These are phyloP conservation scores for Clusia tigrina DNA, from an alignment of 2,888 invertebrate genomes.

Conservation along the genomic window DNA sequence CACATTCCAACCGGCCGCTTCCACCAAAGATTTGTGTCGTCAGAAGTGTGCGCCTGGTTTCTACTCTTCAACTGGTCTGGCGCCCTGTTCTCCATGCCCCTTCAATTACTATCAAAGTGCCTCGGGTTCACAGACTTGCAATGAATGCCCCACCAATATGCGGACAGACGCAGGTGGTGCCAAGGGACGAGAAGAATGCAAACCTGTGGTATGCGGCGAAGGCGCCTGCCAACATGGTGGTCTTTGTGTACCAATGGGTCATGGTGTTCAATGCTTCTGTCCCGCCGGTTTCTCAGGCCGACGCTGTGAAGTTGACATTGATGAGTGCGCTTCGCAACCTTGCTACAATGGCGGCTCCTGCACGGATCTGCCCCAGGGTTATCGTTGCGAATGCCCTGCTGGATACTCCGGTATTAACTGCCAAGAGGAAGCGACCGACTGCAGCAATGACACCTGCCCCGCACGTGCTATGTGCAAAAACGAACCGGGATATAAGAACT, in stretches of 20 bases:
- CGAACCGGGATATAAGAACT: slow-evolving; percentile 86
- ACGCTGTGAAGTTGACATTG: slow-evolving; percentile 92
- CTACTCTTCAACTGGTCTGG: slow-evolving; percentile 91
- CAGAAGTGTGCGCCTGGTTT: slow-evolving; percentile 89
- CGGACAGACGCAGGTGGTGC: slow-evolving; percentile 84
- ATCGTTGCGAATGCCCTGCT: slow-evolving; percentile 85
- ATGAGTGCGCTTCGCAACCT: slow-evolving; percentile 93
- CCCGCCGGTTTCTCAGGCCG: slow-evolving; percentile 94
- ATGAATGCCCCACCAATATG: slow-evolving; percentile 91
- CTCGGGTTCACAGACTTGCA: slow-evolving; percentile 84
- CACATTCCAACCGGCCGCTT: slow-evolving; percentile 91
- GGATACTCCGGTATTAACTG: slow-evolving; percentile 94
- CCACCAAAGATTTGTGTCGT: slow-evolving; percentile 81
- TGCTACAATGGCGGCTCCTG: slow-evolving; percentile 94
- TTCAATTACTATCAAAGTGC: slow-evolving; percentile 89
- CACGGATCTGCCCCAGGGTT: slow-evolving; percentile 90
- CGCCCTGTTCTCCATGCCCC: slow-evolving; percentile 93
- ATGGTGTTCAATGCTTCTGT: slow-evolving; percentile 89
- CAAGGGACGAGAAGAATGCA: slow-evolving; percentile 84
- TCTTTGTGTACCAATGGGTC: slow-evolving; percentile 87
- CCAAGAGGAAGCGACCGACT: slow-evolving; percentile 91
- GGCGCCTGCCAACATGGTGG: slow-evolving; percentile 91
- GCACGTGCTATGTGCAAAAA: slow-evolving; percentile 98
- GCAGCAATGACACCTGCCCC: slow-evolving; percentile 88
- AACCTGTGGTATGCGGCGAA: slow-evolving; percentile 85